Conservation (phyloP, 2,113 vertebrate species). For the Pangasianodon gigas region DNA sequence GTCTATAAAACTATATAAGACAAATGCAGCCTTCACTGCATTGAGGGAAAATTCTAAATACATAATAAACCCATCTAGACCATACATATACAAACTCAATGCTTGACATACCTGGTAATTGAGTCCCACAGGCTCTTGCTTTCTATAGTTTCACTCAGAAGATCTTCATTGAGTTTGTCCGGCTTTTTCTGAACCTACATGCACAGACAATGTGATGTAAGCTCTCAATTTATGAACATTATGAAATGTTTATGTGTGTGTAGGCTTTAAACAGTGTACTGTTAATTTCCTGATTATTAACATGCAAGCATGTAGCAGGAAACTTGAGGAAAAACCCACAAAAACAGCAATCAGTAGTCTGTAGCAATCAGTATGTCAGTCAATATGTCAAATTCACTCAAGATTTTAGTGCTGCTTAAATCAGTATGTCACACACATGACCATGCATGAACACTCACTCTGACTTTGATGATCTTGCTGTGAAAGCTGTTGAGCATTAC, state of each 20-base stretch:
- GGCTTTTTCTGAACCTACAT: constrained; percentile 77
- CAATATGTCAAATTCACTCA: too few species aligned
- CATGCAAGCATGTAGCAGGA: background rate
- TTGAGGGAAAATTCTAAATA: background rate
- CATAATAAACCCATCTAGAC: background rate
- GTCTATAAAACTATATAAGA: background rate
- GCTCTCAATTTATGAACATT: background rate
- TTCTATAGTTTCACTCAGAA: constrained; percentile 73
- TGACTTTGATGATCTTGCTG: constrained; percentile 93
- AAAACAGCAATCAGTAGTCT: background rate
- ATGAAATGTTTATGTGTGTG: background rate
- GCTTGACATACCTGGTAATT: constrained; percentile 69
- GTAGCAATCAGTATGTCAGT: too few species aligned
- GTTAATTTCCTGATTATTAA: background rate
- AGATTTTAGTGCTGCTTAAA: background rate
- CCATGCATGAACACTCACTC: constrained; percentile 72
- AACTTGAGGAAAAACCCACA: background rate
- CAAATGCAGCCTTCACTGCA: background rate
- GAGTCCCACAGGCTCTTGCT: constrained; percentile 78
- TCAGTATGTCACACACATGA: background rate
- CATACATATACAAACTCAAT: background rate
- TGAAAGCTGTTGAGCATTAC: constrained; percentile 91
- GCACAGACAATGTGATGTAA: background rate
- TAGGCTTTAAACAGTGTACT: background rate
- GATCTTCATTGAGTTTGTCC: constrained; percentile 77